Conservation (phyloP, 2,888 invertebrate species). For the Coremacera marginata region DNA sequence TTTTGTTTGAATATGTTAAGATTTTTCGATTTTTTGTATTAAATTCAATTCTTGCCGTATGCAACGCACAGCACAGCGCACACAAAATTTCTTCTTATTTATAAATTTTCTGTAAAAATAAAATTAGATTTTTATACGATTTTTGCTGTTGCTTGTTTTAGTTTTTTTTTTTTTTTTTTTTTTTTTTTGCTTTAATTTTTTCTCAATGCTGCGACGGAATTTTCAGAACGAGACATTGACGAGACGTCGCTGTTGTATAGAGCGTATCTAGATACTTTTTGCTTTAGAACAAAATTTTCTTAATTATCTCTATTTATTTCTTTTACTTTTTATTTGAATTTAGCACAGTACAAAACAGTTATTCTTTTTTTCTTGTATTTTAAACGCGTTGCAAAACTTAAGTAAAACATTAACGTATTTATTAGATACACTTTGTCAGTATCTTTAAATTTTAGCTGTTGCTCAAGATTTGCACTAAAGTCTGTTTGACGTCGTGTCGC, state of each 20-base stretch:
- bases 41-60: neutral
- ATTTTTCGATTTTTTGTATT: constrained; percentile 1
- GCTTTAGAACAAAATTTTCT: neutral
- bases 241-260: neutral
- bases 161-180: neutral
- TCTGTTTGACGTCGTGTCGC: constrained; percentile 5
- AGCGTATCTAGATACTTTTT: constrained; percentile 1
- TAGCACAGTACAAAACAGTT: neutral
- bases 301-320: neutral
- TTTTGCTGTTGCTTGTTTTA: constrained; percentile 1
- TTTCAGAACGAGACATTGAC: constrained; percentile 11
- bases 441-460: neutral
- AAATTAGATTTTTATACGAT: neutral
- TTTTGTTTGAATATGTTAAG: neutral
- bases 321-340: neutral
- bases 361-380: neutral
- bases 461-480: neutral
- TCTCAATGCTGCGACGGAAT: neutral
- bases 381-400: neutral
- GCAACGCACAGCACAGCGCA: neutral
- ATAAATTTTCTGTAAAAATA: constrained; percentile 19
- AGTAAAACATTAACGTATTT: neutral
- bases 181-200: neutral
- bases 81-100: neutral
- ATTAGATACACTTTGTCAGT: constrained; percentile 1